A percentile compares a stretch with the other conserved stretches of the same genome.
phyloP scores from a whole-genome alignment of 2,888 invertebrate genomes.

The Andrena chrysosceles region DNA sequence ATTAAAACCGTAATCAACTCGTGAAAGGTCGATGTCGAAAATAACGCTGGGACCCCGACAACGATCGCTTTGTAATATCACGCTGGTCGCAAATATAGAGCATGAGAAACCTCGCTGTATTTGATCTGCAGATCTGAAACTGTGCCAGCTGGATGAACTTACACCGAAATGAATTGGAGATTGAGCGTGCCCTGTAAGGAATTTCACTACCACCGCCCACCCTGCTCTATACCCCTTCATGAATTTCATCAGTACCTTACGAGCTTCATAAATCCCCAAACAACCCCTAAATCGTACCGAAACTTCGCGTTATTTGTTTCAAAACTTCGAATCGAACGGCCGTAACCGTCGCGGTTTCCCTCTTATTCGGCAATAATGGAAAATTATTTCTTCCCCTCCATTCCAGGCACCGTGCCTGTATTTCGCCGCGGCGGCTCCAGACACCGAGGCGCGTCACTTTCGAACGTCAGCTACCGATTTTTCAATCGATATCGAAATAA shows the following conservation, averaged over 20 bases:
- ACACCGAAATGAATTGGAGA: conserved; percentile 69
- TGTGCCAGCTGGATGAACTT: conserved; percentile 70
- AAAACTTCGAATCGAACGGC: conserved; percentile 38
- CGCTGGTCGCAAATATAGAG: conserved; percentile 35
- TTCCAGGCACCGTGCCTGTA: background rate
- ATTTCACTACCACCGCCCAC: conserved; percentile 47
- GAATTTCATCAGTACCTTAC: conserved; percentile 59
- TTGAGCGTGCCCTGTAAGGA: conserved; percentile 53
- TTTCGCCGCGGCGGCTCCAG: background rate
- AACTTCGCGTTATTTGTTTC: conserved; percentile 55
- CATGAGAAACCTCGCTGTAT: conserved; percentile 48
- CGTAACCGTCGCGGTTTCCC: conserved; percentile 28
- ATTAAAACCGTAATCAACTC: background rate
- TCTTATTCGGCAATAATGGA: conserved; percentile 46
- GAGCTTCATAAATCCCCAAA: conserved; percentile 60
- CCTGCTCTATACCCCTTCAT: conserved; percentile 45
- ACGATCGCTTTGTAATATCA: conserved; percentile 36
- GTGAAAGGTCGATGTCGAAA: conserved; percentile 13
- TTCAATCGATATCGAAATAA: conserved; percentile 42
- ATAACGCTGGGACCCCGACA: conserved; percentile 28
- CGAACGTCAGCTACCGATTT: background rate
- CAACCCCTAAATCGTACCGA: conserved; percentile 44
- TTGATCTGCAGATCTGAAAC: conserved; percentile 66
- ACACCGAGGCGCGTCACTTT: background rate
- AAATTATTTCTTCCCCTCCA: conserved; percentile 29